Evolutionary conservation across 1,140 invertebrate species (phyloP).

Genomic region (Octopus sinensis): DNA sequence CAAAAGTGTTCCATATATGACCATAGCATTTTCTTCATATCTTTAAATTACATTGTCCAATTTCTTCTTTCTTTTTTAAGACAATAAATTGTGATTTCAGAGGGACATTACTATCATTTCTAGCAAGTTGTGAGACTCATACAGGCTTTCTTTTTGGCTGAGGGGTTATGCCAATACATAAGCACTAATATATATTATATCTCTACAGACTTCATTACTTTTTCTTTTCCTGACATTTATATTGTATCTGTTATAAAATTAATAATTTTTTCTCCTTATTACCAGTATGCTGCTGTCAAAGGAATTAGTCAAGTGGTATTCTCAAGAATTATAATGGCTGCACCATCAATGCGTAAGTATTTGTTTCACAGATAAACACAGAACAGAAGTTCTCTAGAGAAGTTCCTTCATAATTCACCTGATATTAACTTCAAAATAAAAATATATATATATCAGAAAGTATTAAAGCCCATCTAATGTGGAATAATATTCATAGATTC

Average conservation of each 20-base stretch:
- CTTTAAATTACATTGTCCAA: no score
- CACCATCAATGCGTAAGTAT: conserved; percentile 54
- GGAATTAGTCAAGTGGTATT: conserved; percentile 78
- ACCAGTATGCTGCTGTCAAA: conserved; percentile 53
- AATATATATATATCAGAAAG: conserved; percentile 14
- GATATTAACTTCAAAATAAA: not conserved
- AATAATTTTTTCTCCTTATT: conserved; percentile 64
- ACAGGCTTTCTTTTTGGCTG: no score
- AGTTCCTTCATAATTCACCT: not conserved
- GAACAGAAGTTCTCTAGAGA: not conserved
- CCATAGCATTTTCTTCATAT: no score
- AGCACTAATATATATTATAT: not conserved
- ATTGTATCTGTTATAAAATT: conserved; percentile 65
- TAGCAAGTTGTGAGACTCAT: no score
- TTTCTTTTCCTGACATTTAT: conserved; percentile 4
- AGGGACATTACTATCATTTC: no score
- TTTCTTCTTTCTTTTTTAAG: no score
- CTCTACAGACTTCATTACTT: not conserved
- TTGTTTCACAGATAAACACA: not conserved
- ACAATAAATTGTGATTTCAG: no score
- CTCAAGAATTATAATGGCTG: conserved; percentile 79
- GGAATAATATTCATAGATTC: not conserved
- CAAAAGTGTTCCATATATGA: no score
- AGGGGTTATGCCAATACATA: no score
- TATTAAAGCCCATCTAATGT: not conserved